These are phyloP conservation scores for Lycia hirtaria DNA, from an alignment of 2,888 invertebrate genomes.

Conservation along the genomic window DNA sequence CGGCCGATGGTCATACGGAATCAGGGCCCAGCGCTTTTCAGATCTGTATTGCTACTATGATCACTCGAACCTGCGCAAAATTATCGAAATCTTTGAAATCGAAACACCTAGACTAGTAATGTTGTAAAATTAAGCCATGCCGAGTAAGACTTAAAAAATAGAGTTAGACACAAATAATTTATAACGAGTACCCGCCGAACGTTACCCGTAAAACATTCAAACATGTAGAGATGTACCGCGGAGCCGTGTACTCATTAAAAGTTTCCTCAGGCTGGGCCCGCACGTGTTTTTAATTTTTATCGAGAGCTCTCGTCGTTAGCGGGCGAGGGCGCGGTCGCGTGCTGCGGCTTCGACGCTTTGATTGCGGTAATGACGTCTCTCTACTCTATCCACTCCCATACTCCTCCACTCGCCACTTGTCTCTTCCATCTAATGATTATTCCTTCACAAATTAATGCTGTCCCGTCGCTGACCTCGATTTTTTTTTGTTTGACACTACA, in stretches of 20 bases:
- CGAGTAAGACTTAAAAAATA: neutral
- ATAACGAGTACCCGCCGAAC: slow-evolving; percentile 20
- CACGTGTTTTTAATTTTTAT: slow-evolving; percentile 86
- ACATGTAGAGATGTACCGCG: slow-evolving; percentile 37
- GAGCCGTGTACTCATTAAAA: slow-evolving; percentile 83
- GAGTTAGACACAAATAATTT: slow-evolving; percentile 16
- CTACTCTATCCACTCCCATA: slow-evolving; percentile 21
- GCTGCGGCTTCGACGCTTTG: slow-evolving; percentile 73
- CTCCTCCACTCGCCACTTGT: slow-evolving; percentile 61
- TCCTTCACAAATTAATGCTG: slow-evolving; percentile 74
- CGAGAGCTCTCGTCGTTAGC: slow-evolving; percentile 83
- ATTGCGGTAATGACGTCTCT: slow-evolving; percentile 84
- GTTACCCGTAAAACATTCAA: slow-evolving; percentile 34
- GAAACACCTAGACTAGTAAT: too few species aligned
- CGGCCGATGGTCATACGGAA: too few species aligned
- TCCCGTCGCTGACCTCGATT: too few species aligned
- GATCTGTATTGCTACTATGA: too few species aligned
- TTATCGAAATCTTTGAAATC: too few species aligned
- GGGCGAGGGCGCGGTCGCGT: slow-evolving; percentile 49
- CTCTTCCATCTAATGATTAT: slow-evolving; percentile 78
- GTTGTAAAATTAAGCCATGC: too few species aligned
- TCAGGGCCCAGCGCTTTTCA: too few species aligned
- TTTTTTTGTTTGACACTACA: too few species aligned
- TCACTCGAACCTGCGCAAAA: neutral
- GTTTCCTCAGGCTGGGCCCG: slow-evolving; percentile 83